Evolutionary conservation across 2,888 invertebrate species (phyloP).

Genomic region (Aproaerema taeniolella): DNA sequence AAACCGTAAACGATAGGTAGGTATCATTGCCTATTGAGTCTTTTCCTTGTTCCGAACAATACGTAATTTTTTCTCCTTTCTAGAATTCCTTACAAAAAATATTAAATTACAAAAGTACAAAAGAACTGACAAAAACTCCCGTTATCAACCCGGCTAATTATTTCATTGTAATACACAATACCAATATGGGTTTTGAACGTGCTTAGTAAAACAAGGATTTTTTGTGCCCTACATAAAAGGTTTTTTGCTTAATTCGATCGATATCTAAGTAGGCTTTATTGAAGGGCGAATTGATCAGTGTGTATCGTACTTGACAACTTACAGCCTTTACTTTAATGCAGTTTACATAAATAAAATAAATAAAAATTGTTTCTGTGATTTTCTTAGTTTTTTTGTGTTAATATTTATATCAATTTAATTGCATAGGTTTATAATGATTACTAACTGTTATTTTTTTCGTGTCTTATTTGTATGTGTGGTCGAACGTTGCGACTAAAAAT

Average conservation of each 20-base stretch:
- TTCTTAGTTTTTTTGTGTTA: no score
- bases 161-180: constrained; percentile 64
- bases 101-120: constrained; percentile 70
- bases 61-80: constrained; percentile 43
- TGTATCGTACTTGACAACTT: no score
- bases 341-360: no score
- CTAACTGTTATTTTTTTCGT: no score
- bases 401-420: no score
- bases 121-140: constrained; percentile 53
- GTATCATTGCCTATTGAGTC: constrained; percentile 27
- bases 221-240: constrained; percentile 37
- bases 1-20: constrained; percentile 26
- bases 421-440: no score
- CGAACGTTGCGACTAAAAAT: no score
- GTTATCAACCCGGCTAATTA: constrained; percentile 71
- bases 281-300: constrained; percentile 28
- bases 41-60: constrained; percentile 41
- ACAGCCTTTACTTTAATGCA: no score
- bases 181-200: constrained; percentile 42
- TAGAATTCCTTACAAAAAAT: constrained; percentile 62
- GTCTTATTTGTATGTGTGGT: no score
- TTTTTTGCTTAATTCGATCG: constrained; percentile 55
- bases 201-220: constrained; percentile 65
- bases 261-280: constrained; percentile 53
- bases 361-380: no score